These are phyloP conservation scores for Zaprionus taronus DNA, from an alignment of 1,140 invertebrate species.

Conservation along the genomic window DNA sequence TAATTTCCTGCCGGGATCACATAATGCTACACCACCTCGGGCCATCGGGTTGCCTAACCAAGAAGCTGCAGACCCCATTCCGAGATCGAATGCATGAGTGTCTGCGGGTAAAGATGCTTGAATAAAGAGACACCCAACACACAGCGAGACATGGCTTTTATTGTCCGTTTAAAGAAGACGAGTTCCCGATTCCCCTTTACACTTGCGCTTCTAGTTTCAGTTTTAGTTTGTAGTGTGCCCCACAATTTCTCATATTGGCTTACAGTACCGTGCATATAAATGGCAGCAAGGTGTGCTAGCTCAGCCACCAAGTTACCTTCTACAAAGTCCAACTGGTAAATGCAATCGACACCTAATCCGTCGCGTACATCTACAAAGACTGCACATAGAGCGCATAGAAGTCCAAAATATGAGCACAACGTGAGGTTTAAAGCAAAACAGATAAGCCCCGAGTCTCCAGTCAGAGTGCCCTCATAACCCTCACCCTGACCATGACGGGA, in stretches of 20 bases:
- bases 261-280: constrained; percentile 72
- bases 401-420: constrained; percentile 32
- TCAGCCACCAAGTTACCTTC: constrained; percentile 57
- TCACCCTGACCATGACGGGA: constrained; percentile 5
- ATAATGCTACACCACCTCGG: constrained; percentile 65
- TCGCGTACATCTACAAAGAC: constrained; percentile 33
- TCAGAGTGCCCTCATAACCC: not conserved
- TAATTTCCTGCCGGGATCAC: constrained; percentile 69
- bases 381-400: not conserved
- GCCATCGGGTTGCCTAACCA: constrained; percentile 54
- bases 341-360: constrained; percentile 75
- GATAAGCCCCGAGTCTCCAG: constrained; percentile 19
- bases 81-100: constrained; percentile 42
- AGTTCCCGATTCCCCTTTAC: not conserved
- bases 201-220: constrained; percentile 4
- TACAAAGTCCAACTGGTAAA: constrained; percentile 48
- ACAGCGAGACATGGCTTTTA: constrained; percentile 36
- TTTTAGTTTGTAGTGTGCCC: constrained; percentile 28
- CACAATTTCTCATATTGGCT: constrained; percentile 75
- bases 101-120: constrained; percentile 26
- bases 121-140: constrained; percentile 11
- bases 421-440: constrained; percentile 22
- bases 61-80: not conserved
- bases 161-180: constrained; percentile 2
- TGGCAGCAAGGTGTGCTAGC: constrained; percentile 49